These are phyloP conservation scores for Morus bassanus DNA, from an alignment of 2,797 vertebrate species.

Conservation along the genomic window DNA sequence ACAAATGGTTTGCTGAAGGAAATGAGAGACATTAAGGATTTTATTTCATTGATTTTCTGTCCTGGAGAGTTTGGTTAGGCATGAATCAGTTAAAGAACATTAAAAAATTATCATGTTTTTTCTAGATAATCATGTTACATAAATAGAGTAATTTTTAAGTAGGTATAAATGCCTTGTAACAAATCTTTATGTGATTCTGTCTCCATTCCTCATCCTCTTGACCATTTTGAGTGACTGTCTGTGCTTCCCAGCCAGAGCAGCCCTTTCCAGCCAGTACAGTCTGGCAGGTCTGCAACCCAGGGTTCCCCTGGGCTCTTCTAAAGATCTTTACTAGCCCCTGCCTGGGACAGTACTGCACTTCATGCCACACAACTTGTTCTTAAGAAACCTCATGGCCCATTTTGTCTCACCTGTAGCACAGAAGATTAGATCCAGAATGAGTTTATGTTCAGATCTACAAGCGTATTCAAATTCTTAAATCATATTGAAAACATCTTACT, in stretches of 20 bases:
- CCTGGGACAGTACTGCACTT: rapidly evolving
- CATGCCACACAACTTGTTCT: rapidly evolving
- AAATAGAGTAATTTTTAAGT: background rate
- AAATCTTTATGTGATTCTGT: background rate
- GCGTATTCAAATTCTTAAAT: background rate
- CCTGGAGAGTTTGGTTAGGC: background rate
- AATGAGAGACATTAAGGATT: background rate
- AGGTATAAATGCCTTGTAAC: background rate
- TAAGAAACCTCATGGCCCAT: background rate
- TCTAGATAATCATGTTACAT: background rate
- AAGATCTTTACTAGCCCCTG: background rate
- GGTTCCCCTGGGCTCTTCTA: background rate
- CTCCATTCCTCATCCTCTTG: background rate
- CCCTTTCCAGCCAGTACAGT: background rate
- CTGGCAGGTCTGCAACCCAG: background rate
- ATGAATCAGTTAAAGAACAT: background rate
- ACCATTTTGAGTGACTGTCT: background rate
- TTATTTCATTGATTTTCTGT: background rate
- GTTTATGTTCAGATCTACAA: background rate
- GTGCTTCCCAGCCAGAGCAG: background rate
- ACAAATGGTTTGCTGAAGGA: background rate
- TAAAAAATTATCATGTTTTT: rapidly evolving
- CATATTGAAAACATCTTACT: background rate
- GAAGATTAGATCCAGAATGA: background rate
- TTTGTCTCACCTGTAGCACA: background rate